Conservation (phyloP, 2,888 invertebrate species). For the Bibio marci region DNA sequence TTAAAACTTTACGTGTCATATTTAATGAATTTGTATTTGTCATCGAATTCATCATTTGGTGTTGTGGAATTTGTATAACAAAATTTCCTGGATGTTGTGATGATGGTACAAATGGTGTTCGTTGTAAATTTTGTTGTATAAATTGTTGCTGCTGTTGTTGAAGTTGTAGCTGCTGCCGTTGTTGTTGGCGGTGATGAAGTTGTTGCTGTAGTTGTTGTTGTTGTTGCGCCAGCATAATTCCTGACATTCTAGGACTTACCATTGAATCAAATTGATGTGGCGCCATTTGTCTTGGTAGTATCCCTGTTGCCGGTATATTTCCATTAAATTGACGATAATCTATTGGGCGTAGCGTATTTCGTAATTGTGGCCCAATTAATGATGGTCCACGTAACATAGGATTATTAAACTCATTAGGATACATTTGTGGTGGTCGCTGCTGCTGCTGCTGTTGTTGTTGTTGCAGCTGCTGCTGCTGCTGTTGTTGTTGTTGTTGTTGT, state of each 20-base stretch:
- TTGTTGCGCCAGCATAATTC: background rate
- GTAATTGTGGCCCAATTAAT: slow-evolving; percentile 13
- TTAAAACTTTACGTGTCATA: slow-evolving; percentile 22
- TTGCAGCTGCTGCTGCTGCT: background rate
- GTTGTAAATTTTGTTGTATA: background rate
- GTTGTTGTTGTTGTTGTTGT: background rate
- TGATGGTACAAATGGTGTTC: background rate
- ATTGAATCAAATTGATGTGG: background rate
- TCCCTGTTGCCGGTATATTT: too few relatives aligned
- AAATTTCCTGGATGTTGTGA: background rate
- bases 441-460: background rate
- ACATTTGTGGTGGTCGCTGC: background rate
- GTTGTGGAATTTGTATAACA: slow-evolving; percentile 1
- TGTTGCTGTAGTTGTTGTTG: background rate
- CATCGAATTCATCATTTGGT: slow-evolving; percentile 2
- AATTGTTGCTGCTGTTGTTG: background rate
- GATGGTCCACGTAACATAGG: background rate
- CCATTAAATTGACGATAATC: too few relatives aligned
- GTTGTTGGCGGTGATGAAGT: background rate
- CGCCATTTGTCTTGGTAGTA: background rate
- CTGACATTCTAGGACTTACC: slow-evolving; percentile 8
- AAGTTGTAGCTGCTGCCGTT: background rate
- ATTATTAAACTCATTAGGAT: too few relatives aligned
- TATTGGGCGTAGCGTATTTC: slow-evolving; percentile 1
- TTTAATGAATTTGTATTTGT: slow-evolving; percentile 3